Base-by-base conservation (phyloP, 2,888 invertebrate genomes). In the Lycia hirtaria region DNA sequence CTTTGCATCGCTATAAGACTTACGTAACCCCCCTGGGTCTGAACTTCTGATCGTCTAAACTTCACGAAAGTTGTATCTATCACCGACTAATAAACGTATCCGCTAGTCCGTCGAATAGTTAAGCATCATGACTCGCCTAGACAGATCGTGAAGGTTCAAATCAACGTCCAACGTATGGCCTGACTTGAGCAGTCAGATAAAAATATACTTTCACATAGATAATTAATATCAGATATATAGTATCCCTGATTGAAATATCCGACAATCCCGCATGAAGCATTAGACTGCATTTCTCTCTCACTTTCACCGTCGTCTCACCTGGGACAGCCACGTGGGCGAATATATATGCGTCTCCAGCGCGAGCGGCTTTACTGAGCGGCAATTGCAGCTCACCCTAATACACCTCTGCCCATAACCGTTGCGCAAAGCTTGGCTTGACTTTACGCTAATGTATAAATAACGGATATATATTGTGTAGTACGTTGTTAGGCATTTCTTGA, bases 301-400 rank as follows among this genome's bases (percentile, higher is more conserved):
- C 67, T 74, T 74, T 74, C 71, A 66, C 62, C 67, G 44, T 49
- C 14, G 35, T n/a, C n/a, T n/a, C 55, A 35, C 50, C 50, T 45
- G 50, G 28, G 30, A 44, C 43, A 41, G 28, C 62, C n/a, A 20
- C 59, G 79, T 75, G 69, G 77, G 78, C 67, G 75, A 57, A 66
- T 73, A 75, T 77, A 78, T 76, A 77, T 72, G 71, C 51, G 60
- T 49, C 61, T 67, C 67, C 65, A n/a, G n/a, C n/a, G n/a, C n/a
- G n/a, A n/a, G n/a, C n/a, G 66, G 59, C 65, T 64, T 68, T 60
- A 49, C 40, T 47, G 32, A 60, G 61, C 60, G 60, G 67, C 66
- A 62, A 68, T 67, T 65, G 61, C 69, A 68, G 67, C 69, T 72
- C 65, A 72, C 65, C 63, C 62, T 65, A 62, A 20, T 50, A 56